Percentiles rank a stretch among this genome's conserved stretches.
Evolutionary conservation across 2,113 vertebrate species (phyloP).

Genomic region (Cyprinodon brontotheroides): DNA sequence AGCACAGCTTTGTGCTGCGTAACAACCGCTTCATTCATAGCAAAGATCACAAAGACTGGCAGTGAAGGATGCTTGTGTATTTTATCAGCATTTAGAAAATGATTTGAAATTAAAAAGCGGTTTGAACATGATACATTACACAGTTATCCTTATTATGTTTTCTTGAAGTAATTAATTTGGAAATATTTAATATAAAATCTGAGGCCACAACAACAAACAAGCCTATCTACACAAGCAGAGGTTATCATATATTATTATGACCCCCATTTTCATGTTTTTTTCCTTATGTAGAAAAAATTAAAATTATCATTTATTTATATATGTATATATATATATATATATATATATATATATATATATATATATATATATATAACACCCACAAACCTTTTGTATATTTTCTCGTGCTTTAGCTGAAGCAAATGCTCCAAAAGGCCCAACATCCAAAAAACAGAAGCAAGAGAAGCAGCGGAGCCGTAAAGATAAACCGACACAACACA

Average conservation of each 20-base stretch:
- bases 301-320: too few relatives aligned
- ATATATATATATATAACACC: too few relatives aligned
- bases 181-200: neutral
- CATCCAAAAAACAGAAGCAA: constrained; percentile 80
- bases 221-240: neutral
- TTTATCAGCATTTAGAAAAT: neutral
- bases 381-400: neutral
- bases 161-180: neutral
- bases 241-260: too few relatives aligned
- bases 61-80: neutral
- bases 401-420: constrained; percentile 60
- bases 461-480: constrained; percentile 81
- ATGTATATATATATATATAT: too few relatives aligned
- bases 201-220: neutral
- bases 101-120: neutral
- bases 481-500: constrained; percentile 85
- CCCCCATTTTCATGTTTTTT: too few relatives aligned
- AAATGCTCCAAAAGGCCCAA: constrained; percentile 57
- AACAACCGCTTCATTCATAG: neutral
- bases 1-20: neutral
- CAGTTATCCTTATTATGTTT: neutral
- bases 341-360: too few relatives aligned
- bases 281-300: too few relatives aligned
- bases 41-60: constrained; percentile 9
- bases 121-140: neutral